Conservation (phyloP, 2,888 invertebrate genomes). For the Conus canariensis region DNA sequence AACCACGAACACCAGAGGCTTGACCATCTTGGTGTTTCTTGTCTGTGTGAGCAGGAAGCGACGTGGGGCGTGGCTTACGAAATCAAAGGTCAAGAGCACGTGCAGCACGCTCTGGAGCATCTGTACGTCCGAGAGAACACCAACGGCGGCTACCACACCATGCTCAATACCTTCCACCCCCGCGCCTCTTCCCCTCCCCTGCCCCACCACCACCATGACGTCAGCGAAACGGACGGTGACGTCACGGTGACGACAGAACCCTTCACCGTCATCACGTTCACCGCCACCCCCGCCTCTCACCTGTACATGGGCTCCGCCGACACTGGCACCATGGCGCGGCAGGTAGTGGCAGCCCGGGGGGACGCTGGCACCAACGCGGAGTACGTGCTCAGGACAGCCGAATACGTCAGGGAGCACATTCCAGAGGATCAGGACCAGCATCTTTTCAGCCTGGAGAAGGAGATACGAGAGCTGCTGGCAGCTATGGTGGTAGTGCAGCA, state of each 20-base stretch:
- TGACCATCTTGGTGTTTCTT: background rate
- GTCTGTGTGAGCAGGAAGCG: slow-evolving; percentile 39
- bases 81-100: slow-evolving; percentile 43
- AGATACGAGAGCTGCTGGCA: slow-evolving; percentile 36
- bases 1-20: no score
- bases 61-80: slow-evolving; percentile 52
- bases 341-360: slow-evolving; percentile 46
- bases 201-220: slow-evolving; percentile 15
- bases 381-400: slow-evolving; percentile 49
- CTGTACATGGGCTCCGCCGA: slow-evolving; percentile 47
- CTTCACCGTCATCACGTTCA: slow-evolving; percentile 44
- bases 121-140: slow-evolving; percentile 44
- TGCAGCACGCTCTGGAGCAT: slow-evolving; percentile 41
- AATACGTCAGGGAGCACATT: slow-evolving; percentile 45
- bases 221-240: background rate
- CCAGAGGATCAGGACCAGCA: slow-evolving; percentile 49
- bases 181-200: background rate
- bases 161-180: slow-evolving; percentile 44
- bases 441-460: slow-evolving; percentile 46
- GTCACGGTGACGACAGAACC: background rate
- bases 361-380: slow-evolving; percentile 46
- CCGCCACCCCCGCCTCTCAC: slow-evolving; percentile 42
- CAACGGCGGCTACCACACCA: slow-evolving; percentile 45
- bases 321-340: slow-evolving; percentile 46
- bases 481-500: background rate